Conservation (phyloP, 2,888 invertebrate genomes). For the Phytoseiulus persimilis region DNA sequence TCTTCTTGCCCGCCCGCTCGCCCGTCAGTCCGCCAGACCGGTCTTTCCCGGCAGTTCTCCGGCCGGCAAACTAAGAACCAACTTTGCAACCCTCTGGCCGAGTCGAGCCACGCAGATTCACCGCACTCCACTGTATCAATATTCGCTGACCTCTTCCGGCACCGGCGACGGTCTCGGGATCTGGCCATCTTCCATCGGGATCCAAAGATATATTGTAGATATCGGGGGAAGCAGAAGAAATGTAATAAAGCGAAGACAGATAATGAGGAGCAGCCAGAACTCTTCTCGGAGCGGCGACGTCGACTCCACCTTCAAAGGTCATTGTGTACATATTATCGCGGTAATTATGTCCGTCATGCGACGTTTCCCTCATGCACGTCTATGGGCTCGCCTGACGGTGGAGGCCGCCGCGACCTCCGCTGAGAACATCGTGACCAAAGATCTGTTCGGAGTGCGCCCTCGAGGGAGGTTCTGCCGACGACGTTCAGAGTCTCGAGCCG, state of each 20-base stretch:
- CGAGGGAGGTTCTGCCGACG: too few relatives aligned
- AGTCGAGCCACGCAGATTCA: neutral
- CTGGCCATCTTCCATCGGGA: neutral
- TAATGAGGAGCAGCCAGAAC: neutral
- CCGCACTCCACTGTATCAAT: neutral
- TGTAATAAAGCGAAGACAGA: neutral
- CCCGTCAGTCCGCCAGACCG: neutral
- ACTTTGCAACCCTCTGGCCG: neutral
- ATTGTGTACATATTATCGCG: conserved; percentile 33
- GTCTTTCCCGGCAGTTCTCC: neutral
- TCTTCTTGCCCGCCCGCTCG: conserved; percentile 10
- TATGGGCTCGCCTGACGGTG: neutral
- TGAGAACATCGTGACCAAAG: too few relatives aligned
- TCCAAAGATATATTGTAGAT: neutral
- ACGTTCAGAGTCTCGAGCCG: too few relatives aligned
- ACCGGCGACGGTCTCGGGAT: neutral
- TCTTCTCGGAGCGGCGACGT: neutral
- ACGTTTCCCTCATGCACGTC: conserved; percentile 1
- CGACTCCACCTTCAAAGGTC: conserved; percentile 38
- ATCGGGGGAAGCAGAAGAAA: neutral
- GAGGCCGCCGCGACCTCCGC: too few relatives aligned
- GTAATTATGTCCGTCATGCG: conserved; percentile 39
- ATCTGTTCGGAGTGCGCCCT: too few relatives aligned
- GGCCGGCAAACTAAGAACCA: neutral
- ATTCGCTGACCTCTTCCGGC: neutral